Evolutionary conservation across 2,888 invertebrate species (phyloP).

Genomic region (Thumatha senex): DNA sequence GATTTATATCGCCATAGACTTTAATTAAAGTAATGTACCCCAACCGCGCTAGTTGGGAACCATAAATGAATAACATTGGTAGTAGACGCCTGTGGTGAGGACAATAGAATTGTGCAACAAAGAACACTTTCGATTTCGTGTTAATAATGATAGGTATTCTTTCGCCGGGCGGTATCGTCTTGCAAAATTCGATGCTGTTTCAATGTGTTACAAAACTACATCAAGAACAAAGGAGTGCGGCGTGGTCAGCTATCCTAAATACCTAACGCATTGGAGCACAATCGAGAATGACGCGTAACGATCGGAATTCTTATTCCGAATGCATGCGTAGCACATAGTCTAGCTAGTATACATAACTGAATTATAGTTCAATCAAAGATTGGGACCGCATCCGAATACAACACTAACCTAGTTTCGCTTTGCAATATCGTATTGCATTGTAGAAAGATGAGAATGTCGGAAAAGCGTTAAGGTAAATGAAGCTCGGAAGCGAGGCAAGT

Average conservation of each 20-base stretch:
- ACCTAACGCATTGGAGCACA: conserved; percentile 59
- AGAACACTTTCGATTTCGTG: conserved; percentile 63
- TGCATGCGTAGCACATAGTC: conserved; percentile 56
- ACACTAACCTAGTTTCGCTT: conserved; percentile 43
- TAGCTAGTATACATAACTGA: conserved; percentile 53
- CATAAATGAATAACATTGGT: conserved; percentile 54
- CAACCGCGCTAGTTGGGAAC: conserved; percentile 50
- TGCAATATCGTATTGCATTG: conserved; percentile 53
- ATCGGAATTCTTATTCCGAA: conserved; percentile 75
- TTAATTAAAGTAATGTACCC: conserved; percentile 69
- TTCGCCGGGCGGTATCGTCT: conserved; percentile 49
- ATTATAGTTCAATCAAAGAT: conserved; percentile 50
- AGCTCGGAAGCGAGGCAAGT: conserved; percentile 52
- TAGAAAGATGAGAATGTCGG: conserved; percentile 54
- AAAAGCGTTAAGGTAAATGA: conserved; percentile 63
- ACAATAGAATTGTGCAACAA: conserved; percentile 70
- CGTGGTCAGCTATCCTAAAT: conserved; percentile 54
- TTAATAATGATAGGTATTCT: conserved; percentile 50
- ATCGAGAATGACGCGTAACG: conserved; percentile 66
- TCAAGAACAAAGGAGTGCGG: conserved; percentile 50
- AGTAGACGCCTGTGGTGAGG: conserved; percentile 45
- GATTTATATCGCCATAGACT: conserved; percentile 68
- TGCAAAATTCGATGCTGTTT: conserved; percentile 42
- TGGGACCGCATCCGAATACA: conserved; percentile 51
- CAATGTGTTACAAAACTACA: conserved; percentile 45